phyloP scores from a whole-genome alignment of 2,113 vertebrate genomes.

The Muntiacus reevesi region DNA sequence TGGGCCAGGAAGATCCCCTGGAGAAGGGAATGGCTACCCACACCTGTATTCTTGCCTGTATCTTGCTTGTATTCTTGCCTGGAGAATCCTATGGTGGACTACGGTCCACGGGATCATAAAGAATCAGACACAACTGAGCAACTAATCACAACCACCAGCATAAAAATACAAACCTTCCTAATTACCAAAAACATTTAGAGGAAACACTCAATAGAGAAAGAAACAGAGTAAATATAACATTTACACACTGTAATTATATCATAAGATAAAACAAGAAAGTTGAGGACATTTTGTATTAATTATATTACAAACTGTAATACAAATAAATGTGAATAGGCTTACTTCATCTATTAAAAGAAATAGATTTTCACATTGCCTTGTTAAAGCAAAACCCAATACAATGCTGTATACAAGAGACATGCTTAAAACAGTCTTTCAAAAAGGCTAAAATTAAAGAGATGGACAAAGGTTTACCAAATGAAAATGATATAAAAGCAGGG shows the following conservation, averaged over 20 bases:
- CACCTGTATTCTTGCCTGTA: not conserved
- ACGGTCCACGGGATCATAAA: fast-evolving
- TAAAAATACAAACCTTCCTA: not conserved
- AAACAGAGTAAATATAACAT: not conserved
- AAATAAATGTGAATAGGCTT: not conserved
- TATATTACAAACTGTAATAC: not conserved
- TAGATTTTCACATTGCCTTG: not conserved
- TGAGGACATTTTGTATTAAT: not conserved
- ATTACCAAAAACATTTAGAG: not conserved
- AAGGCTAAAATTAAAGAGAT: not conserved
- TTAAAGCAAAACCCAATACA: not conserved
- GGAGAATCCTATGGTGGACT: not conserved
- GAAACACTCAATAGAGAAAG: not conserved
- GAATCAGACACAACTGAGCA: not conserved
- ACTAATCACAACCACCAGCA: not conserved
- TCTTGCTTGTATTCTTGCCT: not conserved
- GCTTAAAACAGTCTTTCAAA: not conserved
- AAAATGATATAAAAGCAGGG: not conserved
- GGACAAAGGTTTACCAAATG: not conserved
- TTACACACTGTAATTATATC: not conserved
- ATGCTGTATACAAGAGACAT: not conserved
- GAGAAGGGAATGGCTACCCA: not conserved
- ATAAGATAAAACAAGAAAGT: not conserved
- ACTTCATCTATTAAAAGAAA: not conserved
- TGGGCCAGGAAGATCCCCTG: not conserved